phyloP scores from a whole-genome alignment of 2,888 invertebrate genomes.

The Diarsia mendica region DNA sequence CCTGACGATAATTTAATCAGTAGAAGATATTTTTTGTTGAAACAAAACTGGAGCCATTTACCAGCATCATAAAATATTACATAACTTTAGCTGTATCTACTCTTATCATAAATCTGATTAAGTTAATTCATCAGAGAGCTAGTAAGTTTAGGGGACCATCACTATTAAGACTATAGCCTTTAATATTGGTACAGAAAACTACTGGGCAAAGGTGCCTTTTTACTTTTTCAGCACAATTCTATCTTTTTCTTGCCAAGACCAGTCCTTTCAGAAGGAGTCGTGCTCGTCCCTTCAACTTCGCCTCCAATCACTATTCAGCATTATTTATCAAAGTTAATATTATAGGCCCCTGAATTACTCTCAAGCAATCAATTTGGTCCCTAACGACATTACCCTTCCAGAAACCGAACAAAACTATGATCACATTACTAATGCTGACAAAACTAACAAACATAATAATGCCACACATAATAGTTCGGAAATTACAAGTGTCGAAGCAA shows the following conservation, averaged over 20 bases:
- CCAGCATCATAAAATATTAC: neutral
- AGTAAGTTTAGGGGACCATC: neutral
- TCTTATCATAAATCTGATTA: neutral
- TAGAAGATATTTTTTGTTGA: neutral
- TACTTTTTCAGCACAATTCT: neutral
- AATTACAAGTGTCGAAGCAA: conserved; percentile 73
- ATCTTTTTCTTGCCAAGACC: neutral
- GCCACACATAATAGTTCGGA: conserved; percentile 68
- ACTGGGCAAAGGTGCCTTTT: neutral
- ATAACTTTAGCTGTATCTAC: neutral
- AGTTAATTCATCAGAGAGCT: too few species aligned
- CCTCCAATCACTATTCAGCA: neutral
- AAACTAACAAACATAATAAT: conserved; percentile 70
- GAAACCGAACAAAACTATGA: conserved; percentile 42
- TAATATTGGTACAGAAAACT: neutral
- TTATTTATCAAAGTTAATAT: conserved; percentile 20
- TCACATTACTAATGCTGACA: conserved; percentile 50
- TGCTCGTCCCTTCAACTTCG: neutral
- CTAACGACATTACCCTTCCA: conserved; percentile 13
- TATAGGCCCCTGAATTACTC: neutral
- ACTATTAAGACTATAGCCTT: neutral
- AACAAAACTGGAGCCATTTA: neutral
- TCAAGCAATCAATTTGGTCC: conserved; percentile 25
- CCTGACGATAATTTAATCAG: conserved; percentile 30
- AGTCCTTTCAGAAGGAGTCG: neutral